Base-by-base conservation (phyloP, 2,888 invertebrate species). In the Drosophila testacea region DNA sequence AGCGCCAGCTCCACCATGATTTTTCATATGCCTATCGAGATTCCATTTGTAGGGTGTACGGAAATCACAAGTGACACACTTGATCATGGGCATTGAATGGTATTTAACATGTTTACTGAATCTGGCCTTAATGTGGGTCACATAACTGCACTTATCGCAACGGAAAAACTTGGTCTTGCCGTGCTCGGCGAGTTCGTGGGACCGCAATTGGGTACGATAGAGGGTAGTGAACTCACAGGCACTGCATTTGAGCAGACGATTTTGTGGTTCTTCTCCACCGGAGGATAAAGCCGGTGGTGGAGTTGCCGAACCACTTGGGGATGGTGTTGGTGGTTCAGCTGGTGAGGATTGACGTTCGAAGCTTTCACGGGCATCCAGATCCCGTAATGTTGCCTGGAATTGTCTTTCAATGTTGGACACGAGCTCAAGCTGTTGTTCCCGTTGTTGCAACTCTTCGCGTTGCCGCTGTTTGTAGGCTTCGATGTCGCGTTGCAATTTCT, bases 21-120 rank as follows among this genome's bases (percentile, higher is more conserved):
- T 97, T 93, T 97, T 96, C 94, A 97, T 96, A 92, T 98, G 98
- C 6, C 98, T 94, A 91, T 98, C 98, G 92, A 97, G 94, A 93
- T 98, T 98, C 96, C 98, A 98, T 92, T 96, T 96, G 93, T 97
- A 97, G 7, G 98, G 97, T 16, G 98, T 98, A 74, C 96, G 95
- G 92, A 98, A 98, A 91, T 98, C 97, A 93, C 98, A 98, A 92
- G 97, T 95, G 65, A 96, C 96, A 92, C 98, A 98, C 93, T 98
- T 97, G 82, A 97, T 97, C 96, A 97, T 97, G 83, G 96, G 98
- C 96, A 97, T 97, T 66, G 97, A 96, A 92, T 98, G 98, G 92
- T 97, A 97, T 90, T 97, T 97, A 55, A 98, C 97, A 91, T 98
- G 98, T 91, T 98, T 98, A 67, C 97, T 97, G 91, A 95, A 98